Base-by-base conservation (phyloP, 1,140 invertebrate species). In the Heliconius melpomene region DNA sequence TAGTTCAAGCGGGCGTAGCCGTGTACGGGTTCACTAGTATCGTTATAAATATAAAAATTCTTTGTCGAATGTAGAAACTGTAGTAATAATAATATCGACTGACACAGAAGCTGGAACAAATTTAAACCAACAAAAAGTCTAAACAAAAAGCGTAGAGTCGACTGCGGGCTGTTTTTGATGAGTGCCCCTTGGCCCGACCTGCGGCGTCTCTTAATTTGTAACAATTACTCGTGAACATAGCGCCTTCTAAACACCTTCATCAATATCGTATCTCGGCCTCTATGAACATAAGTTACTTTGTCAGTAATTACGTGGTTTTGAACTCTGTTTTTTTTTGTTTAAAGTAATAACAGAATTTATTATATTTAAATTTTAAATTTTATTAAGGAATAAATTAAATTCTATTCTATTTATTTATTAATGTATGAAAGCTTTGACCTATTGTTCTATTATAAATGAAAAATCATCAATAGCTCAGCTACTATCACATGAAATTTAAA, bases 201-300 rank as follows among this genome's bases (percentile, higher is more conserved):
- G 72, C 54, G 78, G 78, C 72, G 18, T 18, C 73, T 79, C 84
- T 82, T 84, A 79, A 90, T 90, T 89, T 87, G 81, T 88, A 88
- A 89, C 85, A 86, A 89, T 90, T 87, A 88, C 85, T 78, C 73
- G 57, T 80, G 84, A 84, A 84, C 86, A 86, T 82, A 85, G 85
- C 85, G 81, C 78, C 86, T 87, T 77, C 76, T 79, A 75, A 88
- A 89, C 87, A 88, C 85, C 86, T 88, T 87, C 82, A 90, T 90
- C 88, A 88, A 85, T 83, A 86, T 84, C 83, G 78, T 83, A 84
- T 66, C 23, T 60, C 7, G 9, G n/a, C 7, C 8, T 23, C 1
- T 8, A 54, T n/a, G 7, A 60, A 66, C n/a, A 20, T 60, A 23
- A 60, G n/a, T 20, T 9, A 60, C n/a, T 23, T 23, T 60, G 54